Evolutionary conservation across 1,140 invertebrate species (phyloP).

Genomic region (Drosophila varians): DNA sequence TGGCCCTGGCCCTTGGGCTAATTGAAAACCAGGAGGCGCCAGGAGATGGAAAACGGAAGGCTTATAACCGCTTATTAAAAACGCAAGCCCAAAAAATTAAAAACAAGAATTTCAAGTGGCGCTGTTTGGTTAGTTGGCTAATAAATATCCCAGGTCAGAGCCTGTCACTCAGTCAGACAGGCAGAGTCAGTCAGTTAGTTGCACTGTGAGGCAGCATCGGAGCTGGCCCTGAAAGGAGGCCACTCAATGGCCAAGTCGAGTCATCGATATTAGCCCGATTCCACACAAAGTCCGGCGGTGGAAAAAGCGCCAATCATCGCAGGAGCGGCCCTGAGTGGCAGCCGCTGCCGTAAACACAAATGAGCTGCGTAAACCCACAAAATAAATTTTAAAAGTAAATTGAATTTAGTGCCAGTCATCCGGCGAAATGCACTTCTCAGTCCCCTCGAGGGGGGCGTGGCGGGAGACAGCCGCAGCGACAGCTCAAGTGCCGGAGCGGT

Average conservation of each 20-base stretch:
- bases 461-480: conserved; percentile 40
- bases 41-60: conserved; percentile 57
- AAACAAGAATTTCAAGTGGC: conserved; percentile 63
- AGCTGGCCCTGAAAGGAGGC: conserved; percentile 24
- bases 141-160: conserved; percentile 62
- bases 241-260: conserved; percentile 78
- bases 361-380: conserved; percentile 37
- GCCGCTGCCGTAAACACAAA: conserved; percentile 48
- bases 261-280: conserved; percentile 82
- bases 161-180: conserved; percentile 41
- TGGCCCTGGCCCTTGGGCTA: conserved; percentile 48
- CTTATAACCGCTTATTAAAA: conserved; percentile 74
- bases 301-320: conserved; percentile 74
- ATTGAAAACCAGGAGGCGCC: conserved; percentile 72
- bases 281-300: conserved; percentile 44
- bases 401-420: conserved; percentile 77
- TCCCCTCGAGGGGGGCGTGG: conserved; percentile 45
- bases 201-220: background rate
- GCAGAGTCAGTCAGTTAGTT: conserved; percentile 21
- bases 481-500: conserved; percentile 63
- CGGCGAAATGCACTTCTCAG: conserved; percentile 74
- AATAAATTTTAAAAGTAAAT: conserved; percentile 77
- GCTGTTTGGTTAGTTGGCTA: conserved; percentile 64
- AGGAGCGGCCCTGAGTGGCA: conserved; percentile 78
- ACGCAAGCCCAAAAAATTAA: conserved; percentile 53